phyloP scores from a whole-genome alignment of 2,888 invertebrate genomes.

The Drosophila flavopinicola region DNA sequence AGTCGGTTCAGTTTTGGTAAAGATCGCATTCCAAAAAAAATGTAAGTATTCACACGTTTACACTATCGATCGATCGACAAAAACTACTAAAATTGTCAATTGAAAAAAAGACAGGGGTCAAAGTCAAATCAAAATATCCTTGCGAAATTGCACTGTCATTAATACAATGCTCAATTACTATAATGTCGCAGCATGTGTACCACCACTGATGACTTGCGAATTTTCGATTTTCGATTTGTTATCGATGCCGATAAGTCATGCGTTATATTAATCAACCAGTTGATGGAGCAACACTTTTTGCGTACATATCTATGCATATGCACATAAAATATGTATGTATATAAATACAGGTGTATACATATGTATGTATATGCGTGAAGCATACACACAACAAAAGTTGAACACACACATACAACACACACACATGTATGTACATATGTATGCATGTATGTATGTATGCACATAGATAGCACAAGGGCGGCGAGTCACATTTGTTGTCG shows the following conservation, averaged over 20 bases:
- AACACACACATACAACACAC: slow-evolving; percentile 1
- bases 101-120: no score
- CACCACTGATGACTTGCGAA: slow-evolving; percentile 12
- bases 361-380: slow-evolving; percentile 7
- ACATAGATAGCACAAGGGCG: slow-evolving; percentile 49
- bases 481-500: slow-evolving; percentile 45
- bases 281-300: slow-evolving; percentile 4
- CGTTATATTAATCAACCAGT: slow-evolving; percentile 7
- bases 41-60: no score
- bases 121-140: no score
- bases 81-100: no score
- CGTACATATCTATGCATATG: neutral
- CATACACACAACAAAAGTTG: neutral
- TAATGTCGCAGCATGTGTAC: neutral
- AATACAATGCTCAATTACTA: neutral
- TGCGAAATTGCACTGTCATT: no score
- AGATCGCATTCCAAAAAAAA: no score
- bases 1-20: no score
- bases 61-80: no score
- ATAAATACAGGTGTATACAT: neutral
- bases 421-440: slow-evolving; percentile 5
- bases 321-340: neutral
- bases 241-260: slow-evolving; percentile 34
- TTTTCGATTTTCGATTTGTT: neutral
- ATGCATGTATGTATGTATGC: slow-evolving; percentile 6